Conservation (phyloP, 2,888 invertebrate species). For the Dione juno region DNA sequence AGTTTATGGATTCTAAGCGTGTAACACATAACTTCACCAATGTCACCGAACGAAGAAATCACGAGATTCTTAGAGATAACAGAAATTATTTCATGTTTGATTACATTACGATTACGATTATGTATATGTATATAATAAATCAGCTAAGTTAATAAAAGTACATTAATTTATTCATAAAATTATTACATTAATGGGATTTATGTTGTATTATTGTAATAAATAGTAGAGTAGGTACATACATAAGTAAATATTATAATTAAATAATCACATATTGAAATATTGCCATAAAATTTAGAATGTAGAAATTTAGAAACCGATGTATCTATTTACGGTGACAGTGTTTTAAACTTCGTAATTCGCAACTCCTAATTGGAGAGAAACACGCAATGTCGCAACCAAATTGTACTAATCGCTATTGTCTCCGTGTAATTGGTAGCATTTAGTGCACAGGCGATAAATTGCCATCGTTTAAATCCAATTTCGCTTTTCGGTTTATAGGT, state of each 20-base stretch:
- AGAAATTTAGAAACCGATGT: background rate
- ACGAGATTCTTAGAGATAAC: background rate
- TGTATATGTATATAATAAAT: background rate
- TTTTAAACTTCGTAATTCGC: conserved; percentile 35
- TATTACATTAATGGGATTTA: no score
- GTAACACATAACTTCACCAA: background rate
- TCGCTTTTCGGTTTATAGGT: no score
- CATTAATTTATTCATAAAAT: background rate
- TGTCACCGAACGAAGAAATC: background rate
- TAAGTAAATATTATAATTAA: background rate
- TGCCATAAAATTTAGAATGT: background rate
- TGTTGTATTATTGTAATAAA: no score
- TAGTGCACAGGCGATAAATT: conserved; percentile 68
- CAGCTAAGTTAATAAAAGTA: background rate
- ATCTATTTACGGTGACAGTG: conserved; percentile 29
- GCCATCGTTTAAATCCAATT: conserved; percentile 67
- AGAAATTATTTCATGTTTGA: background rate
- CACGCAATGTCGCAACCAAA: conserved; percentile 73
- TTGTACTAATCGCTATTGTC: conserved; percentile 65
- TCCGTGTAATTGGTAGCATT: conserved; percentile 66
- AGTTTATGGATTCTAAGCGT: conserved; percentile 12
- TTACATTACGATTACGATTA: background rate
- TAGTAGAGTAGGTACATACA: background rate
- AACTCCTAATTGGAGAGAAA: conserved; percentile 52
- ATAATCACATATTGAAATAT: background rate